Base-by-base conservation (phyloP, 2,113 vertebrate genomes). In the Acrocephalus kingi region DNA sequence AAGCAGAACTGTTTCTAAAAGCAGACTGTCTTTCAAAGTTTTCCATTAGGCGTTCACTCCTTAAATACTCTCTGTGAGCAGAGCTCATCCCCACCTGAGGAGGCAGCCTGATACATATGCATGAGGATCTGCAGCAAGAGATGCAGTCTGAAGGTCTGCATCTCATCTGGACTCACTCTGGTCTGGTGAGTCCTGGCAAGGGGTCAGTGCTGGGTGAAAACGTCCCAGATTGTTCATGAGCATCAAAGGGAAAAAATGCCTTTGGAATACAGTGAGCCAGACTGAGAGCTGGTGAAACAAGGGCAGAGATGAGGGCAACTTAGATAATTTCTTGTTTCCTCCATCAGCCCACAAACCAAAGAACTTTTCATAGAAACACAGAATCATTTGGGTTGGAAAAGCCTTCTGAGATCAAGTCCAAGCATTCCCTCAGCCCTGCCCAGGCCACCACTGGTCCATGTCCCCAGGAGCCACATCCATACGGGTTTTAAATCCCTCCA, bases 21-120 rank as follows among this genome's bases (percentile, higher is more conserved):
- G 68, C 11, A 71, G 48, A 22, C 24, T 72, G 35, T 49, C 81
- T 93, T 96, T 92, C 72, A 83, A 78, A 84, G 72, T 86, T 96
- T 88, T 45, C 87, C 92, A 90, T 92, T 71, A 84, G 79, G 24
- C 0, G 0, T 33, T 58, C 0, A 2, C 63, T 90, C 66, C 80
- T 94, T 92, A 93, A 95, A 94, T 81, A 92, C 49, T 78, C 15
- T 71, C 33, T 11, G 43, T 28, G 33, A 24, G 8, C 43, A 55
- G 75, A 85, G 51, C 81, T 84, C 19, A 59, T 72, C 58, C 68
- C 35, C 55, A 92, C 83, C 79, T 43, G 68, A 73, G 43, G 37
- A 84, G 67, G n/a, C 73, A 87, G 51, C 41, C 76, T 80, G 83
- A 71, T 93, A 49, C 77, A 82, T 54, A 86, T 78, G 83, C 39